phyloP scores from a whole-genome alignment of 92 coral and sea anemone genomes.

The Montipora capitata region DNA sequence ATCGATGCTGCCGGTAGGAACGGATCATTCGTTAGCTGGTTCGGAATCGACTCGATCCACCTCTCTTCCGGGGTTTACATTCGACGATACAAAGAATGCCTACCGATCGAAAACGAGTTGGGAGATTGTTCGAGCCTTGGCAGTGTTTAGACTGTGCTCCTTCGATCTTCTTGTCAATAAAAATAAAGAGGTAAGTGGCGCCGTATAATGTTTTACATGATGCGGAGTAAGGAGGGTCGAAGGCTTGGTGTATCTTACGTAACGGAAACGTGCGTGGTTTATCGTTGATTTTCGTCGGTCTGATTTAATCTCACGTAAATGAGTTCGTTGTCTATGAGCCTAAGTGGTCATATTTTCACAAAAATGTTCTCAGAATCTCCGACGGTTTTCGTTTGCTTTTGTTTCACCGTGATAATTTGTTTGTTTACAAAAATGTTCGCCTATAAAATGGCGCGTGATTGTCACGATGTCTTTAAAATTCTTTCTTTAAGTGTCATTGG shows the following conservation, averaged over 20 bases:
- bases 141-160: slow-evolving; percentile 93
- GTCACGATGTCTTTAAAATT: not conserved
- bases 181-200: slow-evolving; percentile 83
- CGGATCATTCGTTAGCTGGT: not conserved
- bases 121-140: slow-evolving; percentile 90
- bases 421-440: not conserved
- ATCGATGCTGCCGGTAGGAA: not conserved
- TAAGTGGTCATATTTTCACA: too few species aligned
- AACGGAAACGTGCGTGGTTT: not conserved
- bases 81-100: slow-evolving; percentile 85
- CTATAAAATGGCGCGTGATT: too few species aligned
- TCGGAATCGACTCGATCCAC: not conserved
- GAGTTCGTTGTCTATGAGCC: not conserved
- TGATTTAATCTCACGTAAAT: not conserved
- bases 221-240: too few species aligned
- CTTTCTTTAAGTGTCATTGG: too few species aligned
- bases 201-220: too few species aligned
- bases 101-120: slow-evolving; percentile 93
- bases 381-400: not conserved
- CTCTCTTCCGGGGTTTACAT: slow-evolving; percentile 43
- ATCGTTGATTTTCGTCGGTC: not conserved
- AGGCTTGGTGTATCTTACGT: not conserved
- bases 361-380: too few species aligned
- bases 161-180: slow-evolving; percentile 88
- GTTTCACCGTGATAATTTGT: not conserved